Evolutionary conservation across 2,888 invertebrate species (phyloP).

Genomic region (Argyra leucocephala): DNA sequence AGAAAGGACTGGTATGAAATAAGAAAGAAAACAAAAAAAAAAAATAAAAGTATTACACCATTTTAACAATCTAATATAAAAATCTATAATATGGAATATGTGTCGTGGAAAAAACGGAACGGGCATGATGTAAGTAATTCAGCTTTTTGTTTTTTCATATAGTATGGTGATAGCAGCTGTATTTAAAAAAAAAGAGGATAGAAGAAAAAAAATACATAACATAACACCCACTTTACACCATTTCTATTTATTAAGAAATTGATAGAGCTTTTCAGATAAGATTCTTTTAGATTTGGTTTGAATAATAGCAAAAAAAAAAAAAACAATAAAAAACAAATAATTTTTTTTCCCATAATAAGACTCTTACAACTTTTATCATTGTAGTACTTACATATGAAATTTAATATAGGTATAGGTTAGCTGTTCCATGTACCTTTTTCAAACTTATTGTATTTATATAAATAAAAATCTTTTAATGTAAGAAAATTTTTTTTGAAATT

Average conservation of each 20-base stretch:
- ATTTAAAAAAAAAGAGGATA: too few relatives aligned
- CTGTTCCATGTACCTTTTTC: too few relatives aligned
- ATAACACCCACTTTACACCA: slow-evolving; percentile 3
- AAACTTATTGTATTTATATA: too few relatives aligned
- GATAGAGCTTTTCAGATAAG: not conserved
- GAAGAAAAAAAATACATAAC: not conserved
- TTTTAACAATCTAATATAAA: not conserved
- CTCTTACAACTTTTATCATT: not conserved
- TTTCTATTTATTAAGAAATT: not conserved
- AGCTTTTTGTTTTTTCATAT: not conserved
- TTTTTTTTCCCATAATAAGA: too few relatives aligned
- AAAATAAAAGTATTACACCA: not conserved
- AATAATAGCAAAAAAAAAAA: too few relatives aligned
- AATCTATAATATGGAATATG: not conserved
- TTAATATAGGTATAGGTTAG: too few relatives aligned
- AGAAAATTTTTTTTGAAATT: too few relatives aligned
- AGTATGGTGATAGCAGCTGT: not conserved
- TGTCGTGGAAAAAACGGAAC: not conserved
- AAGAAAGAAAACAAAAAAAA: not conserved
- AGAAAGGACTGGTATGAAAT: not conserved
- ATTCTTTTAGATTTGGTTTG: not conserved
- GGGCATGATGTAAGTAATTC: not conserved
- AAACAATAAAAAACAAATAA: not conserved
- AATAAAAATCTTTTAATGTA: too few relatives aligned
- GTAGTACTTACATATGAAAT: too few relatives aligned